Evolutionary conservation across 2,888 invertebrate genomes (phyloP), one percentile per base, ranked within the genome.

Genomic region (Teleiodes luculella): DNA sequence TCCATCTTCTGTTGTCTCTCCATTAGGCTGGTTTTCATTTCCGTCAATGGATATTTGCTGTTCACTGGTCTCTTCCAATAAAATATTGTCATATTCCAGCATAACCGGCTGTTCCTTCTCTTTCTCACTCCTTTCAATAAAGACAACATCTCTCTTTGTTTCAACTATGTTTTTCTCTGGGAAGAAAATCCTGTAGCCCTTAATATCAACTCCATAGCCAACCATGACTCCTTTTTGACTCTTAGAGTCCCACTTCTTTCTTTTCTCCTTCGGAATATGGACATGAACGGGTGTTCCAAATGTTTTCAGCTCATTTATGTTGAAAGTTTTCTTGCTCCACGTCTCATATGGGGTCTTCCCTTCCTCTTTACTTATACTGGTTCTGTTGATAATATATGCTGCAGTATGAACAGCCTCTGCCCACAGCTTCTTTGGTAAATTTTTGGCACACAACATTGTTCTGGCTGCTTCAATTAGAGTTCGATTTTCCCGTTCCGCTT

Each of bases 401-500:
- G 39, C 16, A 11, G 48, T 48, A 18, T 35, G 16, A n/a, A 48
- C 18, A 5, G 48, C 48, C 20, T 48, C 48, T 11, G 35, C 48
- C 48, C 48, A 48, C 10, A 48, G 31, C 5, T 33, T 11, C n/a
- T 18, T 39, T 7, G 39, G 39, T 14, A 39, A 39, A 10, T 55
- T 45, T 16, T 52, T 49, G 31, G 54, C 53, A 33, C 24, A 18
- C 18, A 61, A 6, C 59, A 62, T 61, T 4, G 58, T 62, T 36
- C 74, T 58, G n/a, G 70, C 71, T n/a, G 70, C 64, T 58, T 76
- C 41, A 6, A 41, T 20, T 10, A 41, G 8, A 6, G 20, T 41
- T 20, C 41, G 3, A 8, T 20, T 41, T 41, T 41, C 41, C 2
- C 41, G 3, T n/a, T 41, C 41, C 1, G 41, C 41, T 41, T n/a